Base-by-base conservation (phyloP, 2,888 invertebrate genomes). In the Erebia epiphron region DNA sequence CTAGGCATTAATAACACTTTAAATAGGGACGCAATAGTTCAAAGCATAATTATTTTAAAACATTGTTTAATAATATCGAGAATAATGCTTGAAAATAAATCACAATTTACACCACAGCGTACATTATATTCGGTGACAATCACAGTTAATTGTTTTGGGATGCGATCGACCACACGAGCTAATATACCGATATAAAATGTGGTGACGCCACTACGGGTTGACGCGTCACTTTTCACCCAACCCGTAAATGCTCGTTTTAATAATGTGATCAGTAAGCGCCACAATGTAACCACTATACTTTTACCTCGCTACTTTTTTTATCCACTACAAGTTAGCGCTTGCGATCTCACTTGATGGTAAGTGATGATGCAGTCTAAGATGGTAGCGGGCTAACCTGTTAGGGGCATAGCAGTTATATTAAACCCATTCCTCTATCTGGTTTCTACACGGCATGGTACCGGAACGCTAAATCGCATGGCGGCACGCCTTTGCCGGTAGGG, bases 221-320 rank as follows among this genome's bases (percentile, higher is more conserved):
- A 74, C 71, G 70, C 70, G 67, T 66, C 62, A 68, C 56, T 73
- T 70, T 68, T 46, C 54, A 68, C 50, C 60, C 60, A 64, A 79
- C 77, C 72, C 76, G 71, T 72, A 72, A 76, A 79, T 73, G 75
- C 41, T 35, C 54, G 10, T 41, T 14, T 41, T n/a, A 58, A 57
- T 26, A 13, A n/a, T 50, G 10, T 52, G 52, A 16, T 52, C 9
- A 16, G 16, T 52, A 52, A 52, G 52, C 8, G 52, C 16, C 52
- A 52, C 3, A 1, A 2, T 16, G 10, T 10, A 3, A 26, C 18
- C 52, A 52, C 16, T 9, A 16, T 52, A 52, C 9, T 52, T 18
- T 16, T 16, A 49, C 14, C 2, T 11, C 21, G 21, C 1, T 21
- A 21, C 2, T 21, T 21, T 21, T 21, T 21, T 21, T 21, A 21